Base-by-base conservation (phyloP, 2,888 invertebrate genomes). In the Blastobasis lacticolella region DNA sequence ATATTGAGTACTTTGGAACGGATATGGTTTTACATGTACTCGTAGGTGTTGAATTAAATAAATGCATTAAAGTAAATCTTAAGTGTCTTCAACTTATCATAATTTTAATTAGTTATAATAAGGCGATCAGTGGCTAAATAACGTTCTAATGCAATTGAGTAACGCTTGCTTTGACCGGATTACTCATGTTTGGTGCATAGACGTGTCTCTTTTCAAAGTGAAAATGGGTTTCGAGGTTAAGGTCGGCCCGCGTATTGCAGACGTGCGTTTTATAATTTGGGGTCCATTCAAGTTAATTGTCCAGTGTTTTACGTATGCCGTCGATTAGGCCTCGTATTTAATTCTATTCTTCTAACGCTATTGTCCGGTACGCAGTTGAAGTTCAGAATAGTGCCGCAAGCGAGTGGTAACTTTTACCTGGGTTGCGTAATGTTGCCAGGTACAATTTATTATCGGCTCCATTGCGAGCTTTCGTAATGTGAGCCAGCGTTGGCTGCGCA, bases 371-470 rank as follows among this genome's bases (percentile, higher is more conserved):
- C 50, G 23, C 23, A 61, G 68, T 66, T 78, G 78, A 81, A 82
- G 77, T 84, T 81, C 78, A 80, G 73, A 81, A 75, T 75, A 78
- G 69, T 75, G 71, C 70, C 62, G 67, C 71, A 61, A 76, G 76
- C 76, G 72, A 79, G 71, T 72, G 78, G 79, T 78, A 75, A 87
- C 86, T 86, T 87, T 87, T 87, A 87, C 86, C 79, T 73, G 72
- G 60, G 64, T 86, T 85, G 78, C 79, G 80, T 81, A 87, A 87
- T 63, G 56, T 61, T 65, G 75, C 76, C 82, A 78, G 76, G 75
- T 71, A 82, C 81, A 80, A 82, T 85, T 87, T 86, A 84, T 79
- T 83, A 83, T 82, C 73, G 79, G 70, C 77, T 75, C 65, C 75
- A 79, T 73, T 73, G 73, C 75, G 66, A 83, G 80, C 82, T 87